Evolutionary conservation across 2,888 invertebrate genomes (phyloP).

Genomic region (Beris morrisii): DNA sequence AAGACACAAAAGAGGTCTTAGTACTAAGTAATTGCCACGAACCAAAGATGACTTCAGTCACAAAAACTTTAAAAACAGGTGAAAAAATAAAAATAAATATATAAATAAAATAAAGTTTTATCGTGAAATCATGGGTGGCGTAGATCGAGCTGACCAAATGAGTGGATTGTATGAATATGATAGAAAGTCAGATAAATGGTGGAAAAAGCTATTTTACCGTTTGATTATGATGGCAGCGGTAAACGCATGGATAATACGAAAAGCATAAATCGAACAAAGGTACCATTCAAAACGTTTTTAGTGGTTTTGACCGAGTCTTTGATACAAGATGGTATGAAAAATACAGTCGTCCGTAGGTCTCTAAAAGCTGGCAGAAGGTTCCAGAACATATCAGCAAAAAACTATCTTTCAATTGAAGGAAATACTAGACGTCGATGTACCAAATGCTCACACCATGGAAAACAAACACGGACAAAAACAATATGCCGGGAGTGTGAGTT

Average conservation of each 20-base stretch:
- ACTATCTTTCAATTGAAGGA: neutral
- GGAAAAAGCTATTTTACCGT: conserved; percentile 2
- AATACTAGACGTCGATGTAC: conserved; percentile 1
- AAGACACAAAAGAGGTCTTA: conserved; percentile 31
- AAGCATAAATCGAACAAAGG: neutral
- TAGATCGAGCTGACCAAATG: conserved; percentile 13
- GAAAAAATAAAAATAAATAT: neutral
- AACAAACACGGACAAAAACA: neutral
- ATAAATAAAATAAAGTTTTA: neutral
- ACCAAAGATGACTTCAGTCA: conserved; percentile 10
- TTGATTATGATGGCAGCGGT: neutral
- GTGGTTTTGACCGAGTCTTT: neutral
- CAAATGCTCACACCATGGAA: neutral
- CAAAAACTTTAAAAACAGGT: neutral
- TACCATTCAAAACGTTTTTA: neutral
- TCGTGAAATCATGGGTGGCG: conserved; percentile 8
- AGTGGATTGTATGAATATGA: conserved; percentile 1
- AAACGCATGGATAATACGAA: conserved; percentile 1
- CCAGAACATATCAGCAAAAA: neutral
- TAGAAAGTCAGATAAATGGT: conserved; percentile 6
- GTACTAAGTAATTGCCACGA: conserved; percentile 32
- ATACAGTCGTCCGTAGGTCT: neutral
- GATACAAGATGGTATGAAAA: neutral
- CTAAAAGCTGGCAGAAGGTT: neutral
- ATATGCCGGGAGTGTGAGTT: conserved; percentile 1